These are phyloP conservation scores for Scopus umbretta DNA, from an alignment of 2,113 vertebrate species.

Conservation along the genomic window DNA sequence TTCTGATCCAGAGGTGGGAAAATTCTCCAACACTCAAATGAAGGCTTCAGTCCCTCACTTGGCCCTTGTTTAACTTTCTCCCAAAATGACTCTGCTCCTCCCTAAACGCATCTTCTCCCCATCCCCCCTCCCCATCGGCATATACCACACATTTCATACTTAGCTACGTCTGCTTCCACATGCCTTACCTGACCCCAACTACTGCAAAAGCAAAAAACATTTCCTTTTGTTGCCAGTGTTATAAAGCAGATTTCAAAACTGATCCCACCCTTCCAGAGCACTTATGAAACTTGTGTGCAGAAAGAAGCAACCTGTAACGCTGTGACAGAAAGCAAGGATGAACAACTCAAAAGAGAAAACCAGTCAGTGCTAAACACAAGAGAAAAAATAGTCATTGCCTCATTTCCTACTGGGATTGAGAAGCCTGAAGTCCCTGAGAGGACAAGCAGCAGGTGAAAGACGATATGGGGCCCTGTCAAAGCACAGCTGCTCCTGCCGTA, in stretches of 20 bases:
- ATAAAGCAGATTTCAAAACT: neutral
- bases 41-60: neutral
- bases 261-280: neutral
- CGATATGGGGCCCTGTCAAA: neutral
- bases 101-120: neutral
- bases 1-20: slow-evolving; percentile 20
- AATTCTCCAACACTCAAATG: neutral
- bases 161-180: neutral
- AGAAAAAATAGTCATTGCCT: neutral
- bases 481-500: neutral
- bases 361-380: neutral
- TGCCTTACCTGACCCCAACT: neutral
- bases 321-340: neutral
- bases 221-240: neutral
- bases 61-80: neutral
- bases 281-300: neutral
- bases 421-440: neutral
- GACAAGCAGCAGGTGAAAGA: neutral
- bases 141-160: neutral
- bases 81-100: neutral
- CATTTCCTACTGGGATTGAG: neutral
- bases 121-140: neutral
- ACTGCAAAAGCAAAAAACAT: neutral
- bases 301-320: neutral
- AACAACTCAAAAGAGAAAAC: neutral